These are phyloP conservation scores for cat (Felis catus) DNA, from an alignment of 2,113 vertebrate genomes.

Conservation along the genomic window F.catus_Fca126_mat1.0 CM031415.1:75739001-75739500, in stretches of 20 bases:
- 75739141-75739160: not conserved
- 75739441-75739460: constrained; percentile 8
- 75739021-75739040: fast-evolving
- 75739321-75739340: not conserved
- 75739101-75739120: not conserved
- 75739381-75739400: not conserved
- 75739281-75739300: not conserved
- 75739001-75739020: not conserved
- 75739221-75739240: too few species aligned
- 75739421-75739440: constrained; percentile 4
- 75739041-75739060: not conserved
- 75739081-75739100: not conserved
- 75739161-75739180: not conserved
- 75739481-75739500: not conserved
- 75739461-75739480: constrained; percentile 8
- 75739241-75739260: not conserved
- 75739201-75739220: not conserved
- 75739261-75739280: not conserved
- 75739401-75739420: not conserved
- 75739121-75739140: not conserved
- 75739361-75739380: constrained; percentile 30
- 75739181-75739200: fast-evolving
- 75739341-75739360: not conserved
- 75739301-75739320: not conserved
- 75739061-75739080: not conserved